Evolutionary conservation across 2,113 vertebrate genomes (phyloP), one percentile per base, ranked within the genome.

Genomic region (Agapornis roseicollis): DNA sequence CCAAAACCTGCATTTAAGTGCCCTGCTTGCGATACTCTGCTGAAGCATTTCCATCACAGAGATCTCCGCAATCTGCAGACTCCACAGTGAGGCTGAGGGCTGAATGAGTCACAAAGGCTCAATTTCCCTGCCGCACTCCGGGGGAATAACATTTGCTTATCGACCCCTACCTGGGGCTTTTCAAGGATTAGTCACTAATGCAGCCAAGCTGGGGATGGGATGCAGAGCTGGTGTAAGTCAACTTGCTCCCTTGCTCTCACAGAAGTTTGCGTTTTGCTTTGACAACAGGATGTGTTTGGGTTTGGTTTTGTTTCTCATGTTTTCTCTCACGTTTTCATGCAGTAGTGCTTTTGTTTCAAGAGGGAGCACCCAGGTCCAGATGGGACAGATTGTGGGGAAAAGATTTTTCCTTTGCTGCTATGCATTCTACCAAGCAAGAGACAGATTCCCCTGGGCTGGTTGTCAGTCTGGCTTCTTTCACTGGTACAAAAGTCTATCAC

Each of bases 71-170:
- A 73, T 81, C 78, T 89, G 78, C 87, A 89, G 80, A 31, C 71
- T 90, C 73, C 83, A 65, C 90, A 88, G 69, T 9, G 7, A 93
- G 77, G 37, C 85, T 0, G 0, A 61, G 52, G 64, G 85, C 68
- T 88, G 85, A 96, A 85, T 88, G 89, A 91, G 79, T 83, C 91
- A 91, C 91, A 93, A 58, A 94, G 88, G 90, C 50, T 95, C 82
- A 0, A 95, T 90, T 91, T 95, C 79, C 64, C 91, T 85, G 68
- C 68, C 3, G 6, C 60, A 29, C 39, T 85, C 90, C 39, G 5
- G 7, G 84, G 92, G 93, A 93, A 91, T 73, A 95, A 80, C 50
- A 77, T 90, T 97, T 95, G 64, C 79, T 93, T 96, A 90, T 91
- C 3, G 5, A 90, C 89, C 68, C 50, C 79, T 88, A 70, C 82